phyloP scores from a whole-genome alignment of 1,140 invertebrate species.

The Oryctes rhinoceros region DNA sequence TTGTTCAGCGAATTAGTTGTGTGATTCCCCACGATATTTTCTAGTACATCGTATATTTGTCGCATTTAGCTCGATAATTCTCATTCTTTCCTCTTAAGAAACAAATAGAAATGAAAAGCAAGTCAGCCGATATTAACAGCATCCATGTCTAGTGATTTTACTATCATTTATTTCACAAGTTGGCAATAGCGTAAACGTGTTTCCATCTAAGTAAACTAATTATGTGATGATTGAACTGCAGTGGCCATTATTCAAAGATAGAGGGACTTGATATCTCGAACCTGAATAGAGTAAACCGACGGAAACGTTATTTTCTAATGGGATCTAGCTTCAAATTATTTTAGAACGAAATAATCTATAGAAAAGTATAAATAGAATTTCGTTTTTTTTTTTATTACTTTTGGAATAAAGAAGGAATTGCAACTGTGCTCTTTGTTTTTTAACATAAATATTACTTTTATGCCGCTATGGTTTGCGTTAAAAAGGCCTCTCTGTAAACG shows the following conservation, averaged over 20 bases:
- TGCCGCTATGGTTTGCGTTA: no score
- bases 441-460: no score
- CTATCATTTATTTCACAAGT: slow-evolving; percentile 17
- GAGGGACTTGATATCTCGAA: slow-evolving; percentile 17
- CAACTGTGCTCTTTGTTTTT: no score
- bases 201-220: slow-evolving; percentile 48
- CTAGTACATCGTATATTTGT: background rate
- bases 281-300: background rate
- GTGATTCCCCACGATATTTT: slow-evolving; percentile 21
- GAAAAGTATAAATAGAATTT: no score
- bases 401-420: no score
- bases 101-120: background rate
- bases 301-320: background rate
- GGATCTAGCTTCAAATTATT: no score
- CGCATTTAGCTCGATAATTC: background rate
- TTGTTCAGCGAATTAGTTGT: slow-evolving; percentile 40
- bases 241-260: slow-evolving; percentile 34
- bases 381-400: no score
- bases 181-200: slow-evolving; percentile 41
- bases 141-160: background rate
- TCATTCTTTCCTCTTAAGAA: background rate
- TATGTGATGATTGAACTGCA: slow-evolving; percentile 44
- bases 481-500: no score
- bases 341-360: no score
- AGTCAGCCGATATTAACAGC: background rate